Evolutionary conservation across 2,888 invertebrate genomes (phyloP), one percentile per base, ranked within the genome.

Genomic region (Phaedon cochleariae): DNA sequence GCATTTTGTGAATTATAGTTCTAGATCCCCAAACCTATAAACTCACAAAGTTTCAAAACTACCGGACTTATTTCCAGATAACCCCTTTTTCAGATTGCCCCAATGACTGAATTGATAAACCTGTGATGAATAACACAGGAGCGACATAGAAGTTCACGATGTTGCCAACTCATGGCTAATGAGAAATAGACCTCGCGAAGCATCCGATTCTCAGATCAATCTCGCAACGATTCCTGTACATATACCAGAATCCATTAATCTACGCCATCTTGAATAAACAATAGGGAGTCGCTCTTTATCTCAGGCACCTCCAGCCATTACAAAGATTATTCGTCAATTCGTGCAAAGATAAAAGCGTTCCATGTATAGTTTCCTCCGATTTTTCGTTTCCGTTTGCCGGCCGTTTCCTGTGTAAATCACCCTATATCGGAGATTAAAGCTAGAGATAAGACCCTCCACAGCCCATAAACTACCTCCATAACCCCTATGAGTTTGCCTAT

Each of bases 381-480:
- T 49, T 59, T 52, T 5, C 10, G 31, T 53, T 29, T 31, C 34
- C 17, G 31, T 17, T 2, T 15, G 20, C 59, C 21, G 41, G 26
- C 41, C 51, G 29, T 26, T 51, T 52, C 26, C 21, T 29, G 41
- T 64, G 61, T 64, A 67, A 61, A 64, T 67, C 67, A 67, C 64
- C 67, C 67, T 67, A 64, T 67, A 67, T 64, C 64, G 64, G 59
- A 45, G 67, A 67, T 67, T 37, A 61, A 37, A 31, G 17, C 34
- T 15, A 18, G 52, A 21, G 67, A 67, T 67, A 67, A 64, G 51
- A 12, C 10, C 51, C 60, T 55, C 57, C 63, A 61, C 63, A 53
- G 64, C 60, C 67, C 61, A 64, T 67, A 67, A 67, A 67, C 67
- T 58, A 61, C 65, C 61, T 54, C 65, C 37, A 52, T 60, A 62